Evolutionary conservation across 1,140 invertebrate species (phyloP), one percentile per base, ranked within the genome.

Genomic region (Antheraea pernyi): DNA sequence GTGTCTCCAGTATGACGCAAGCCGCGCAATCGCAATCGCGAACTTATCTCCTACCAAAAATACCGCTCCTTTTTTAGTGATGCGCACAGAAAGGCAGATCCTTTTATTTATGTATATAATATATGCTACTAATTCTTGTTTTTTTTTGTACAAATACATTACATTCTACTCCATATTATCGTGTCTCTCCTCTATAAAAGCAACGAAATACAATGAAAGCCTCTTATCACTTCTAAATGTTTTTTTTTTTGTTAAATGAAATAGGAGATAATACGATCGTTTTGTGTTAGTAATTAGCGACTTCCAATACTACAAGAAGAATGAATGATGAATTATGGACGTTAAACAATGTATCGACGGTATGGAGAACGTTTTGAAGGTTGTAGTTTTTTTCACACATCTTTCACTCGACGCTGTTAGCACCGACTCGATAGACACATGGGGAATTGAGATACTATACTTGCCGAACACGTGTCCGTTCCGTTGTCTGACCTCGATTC

Each of bases 221-320:
- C 61, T 37, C 30, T 63, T 63, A 63, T n/a, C 61, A 36, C 37
- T 63, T 37, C 61, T 8, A 63, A 37, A n/a, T 63, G 61, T 37
- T 11, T 37, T 37, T 63, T 62, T 7, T 9, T 63, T 13, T 53
- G 46, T 2, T n/a, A n/a, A 36, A 30, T 13, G 37, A 63, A 63
- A 63, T 30, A 18, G 61, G 61, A 30, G 30, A 30, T 63, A 63
- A 63, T 63, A 22, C 11, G n/a, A 37, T 63, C 61, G n/a, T 30
- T 36, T 11, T 63, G 61, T 36, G 61, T 36, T 63, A 36, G 16
- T 22, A 30, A 63, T 63, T 63, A 63, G 61, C 61, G 30, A 7
- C 61, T 61, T 19, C 13, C 0, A 63, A n/a, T 37, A 36, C 13
- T 19, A 11, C 61, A 7, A 4, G 19, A 4, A n/a, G 16, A 37